Percentiles rank a stretch among this genome's conserved stretches.
These are phyloP conservation scores for Phyllotis vaccarum DNA, from an alignment of 2,797 vertebrate species.

Conservation along the genomic window DNA sequence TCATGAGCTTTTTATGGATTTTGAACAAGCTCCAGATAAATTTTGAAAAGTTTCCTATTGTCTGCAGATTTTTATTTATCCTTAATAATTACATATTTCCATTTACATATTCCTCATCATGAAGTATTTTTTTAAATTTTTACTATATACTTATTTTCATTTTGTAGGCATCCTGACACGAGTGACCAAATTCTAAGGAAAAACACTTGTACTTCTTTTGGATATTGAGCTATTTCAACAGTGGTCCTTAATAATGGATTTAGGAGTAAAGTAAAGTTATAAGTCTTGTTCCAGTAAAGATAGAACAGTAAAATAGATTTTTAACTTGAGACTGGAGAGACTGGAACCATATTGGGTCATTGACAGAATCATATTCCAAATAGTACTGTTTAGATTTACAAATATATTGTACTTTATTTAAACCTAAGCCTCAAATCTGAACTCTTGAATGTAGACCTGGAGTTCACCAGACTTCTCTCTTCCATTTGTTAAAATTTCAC, in stretches of 20 bases:
- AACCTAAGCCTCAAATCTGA: neutral
- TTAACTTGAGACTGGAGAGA: neutral
- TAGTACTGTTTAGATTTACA: neutral
- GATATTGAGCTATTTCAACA: neutral
- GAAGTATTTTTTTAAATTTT: neutral
- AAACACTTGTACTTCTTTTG: neutral
- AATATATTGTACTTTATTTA: no score
- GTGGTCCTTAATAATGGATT: neutral
- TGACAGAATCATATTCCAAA: neutral
- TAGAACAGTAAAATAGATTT: neutral
- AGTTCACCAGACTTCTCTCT: neutral
- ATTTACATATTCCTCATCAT: neutral
- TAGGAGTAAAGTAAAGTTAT: neutral
- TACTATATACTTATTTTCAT: no score
- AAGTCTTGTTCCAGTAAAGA: neutral
- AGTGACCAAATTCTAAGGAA: neutral
- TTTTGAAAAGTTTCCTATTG: neutral
- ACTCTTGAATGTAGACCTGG: neutral
- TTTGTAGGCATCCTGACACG: neutral
- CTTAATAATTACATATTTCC: neutral
- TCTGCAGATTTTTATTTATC: neutral
- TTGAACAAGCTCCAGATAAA: neutral
- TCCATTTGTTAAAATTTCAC: neutral
- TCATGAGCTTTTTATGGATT: neutral
- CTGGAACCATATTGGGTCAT: neutral